Base-by-base conservation (phyloP, 2,113 vertebrate species). In the Corapipo altera region DNA sequence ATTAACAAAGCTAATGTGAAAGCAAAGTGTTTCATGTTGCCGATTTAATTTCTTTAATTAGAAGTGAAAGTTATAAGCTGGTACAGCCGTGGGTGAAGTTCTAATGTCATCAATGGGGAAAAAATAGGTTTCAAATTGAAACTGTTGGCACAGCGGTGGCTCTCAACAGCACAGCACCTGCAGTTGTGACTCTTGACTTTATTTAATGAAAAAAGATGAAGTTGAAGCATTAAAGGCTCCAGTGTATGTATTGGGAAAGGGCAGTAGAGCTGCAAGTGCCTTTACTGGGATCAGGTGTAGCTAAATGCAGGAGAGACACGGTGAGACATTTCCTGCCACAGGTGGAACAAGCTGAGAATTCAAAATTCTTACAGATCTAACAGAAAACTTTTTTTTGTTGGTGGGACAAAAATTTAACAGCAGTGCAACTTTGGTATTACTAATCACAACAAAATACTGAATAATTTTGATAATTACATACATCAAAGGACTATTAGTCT, bases 41-140 rank as follows among this genome's bases (percentile, higher is more conserved):
- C 94, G 95, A 93, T 97, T 98, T 98, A 97, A 97, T 97, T 98
- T 97, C 93, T 98, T 98, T 98, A 98, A 98, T 98, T 98, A 98
- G 98, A 98, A 98, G 97, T 96, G 97, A 97, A 97, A 97, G 96
- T 97, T 97, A 96, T 95, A 97, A 97, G 91, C 97, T 94, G 93
- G 65, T 75, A 95, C 95, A 95, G 98, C 98, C 97, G 96, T 97
- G 96, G 97, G 97, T 98, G 89, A 97, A 96, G 94, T 97, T 98
- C 97, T 97, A 89, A 96, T 96, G 92, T 96, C 95, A 96, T 97
- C 96, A 96, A 77, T 97, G 79, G 95, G 93, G 93, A 78, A 69
- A 97, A 64, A 98, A 97, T 94, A 92, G 94, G 90, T 94, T 98
- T 96, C 54, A 98, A 97, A 98, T 98, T 94, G 96, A 97, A 98